Percentiles rank a stretch among this genome's conserved stretches.
These are phyloP conservation scores for Lithophane semibrunnea DNA, from an alignment of 2,888 invertebrate genomes.

Conservation along the genomic window DNA sequence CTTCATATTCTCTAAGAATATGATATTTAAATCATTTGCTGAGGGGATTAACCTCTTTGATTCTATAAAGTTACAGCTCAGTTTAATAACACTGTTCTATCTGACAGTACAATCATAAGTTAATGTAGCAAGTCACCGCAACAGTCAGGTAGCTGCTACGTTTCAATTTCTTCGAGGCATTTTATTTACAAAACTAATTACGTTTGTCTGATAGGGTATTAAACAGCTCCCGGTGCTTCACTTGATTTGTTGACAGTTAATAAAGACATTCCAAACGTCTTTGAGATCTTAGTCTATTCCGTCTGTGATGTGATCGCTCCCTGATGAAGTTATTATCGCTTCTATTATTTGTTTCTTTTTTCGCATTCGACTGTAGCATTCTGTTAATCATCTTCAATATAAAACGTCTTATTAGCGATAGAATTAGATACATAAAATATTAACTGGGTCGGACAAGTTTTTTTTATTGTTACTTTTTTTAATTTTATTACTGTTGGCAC, in stretches of 20 bases:
- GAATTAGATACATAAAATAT: conserved; percentile 76
- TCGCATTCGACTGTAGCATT: conserved; percentile 73
- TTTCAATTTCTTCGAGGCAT: conserved; percentile 90
- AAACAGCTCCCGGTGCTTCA: conserved; percentile 85
- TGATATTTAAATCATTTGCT: conserved; percentile 42
- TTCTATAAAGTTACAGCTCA: conserved; percentile 57
- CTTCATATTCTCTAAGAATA: conserved; percentile 22
- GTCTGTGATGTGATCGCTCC: conserved; percentile 80
- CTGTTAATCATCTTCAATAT: conserved; percentile 72
- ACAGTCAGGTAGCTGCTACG: conserved; percentile 87
- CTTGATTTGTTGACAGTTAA: conserved; percentile 89
- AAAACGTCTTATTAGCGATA: conserved; percentile 74
- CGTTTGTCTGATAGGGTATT: conserved; percentile 89
- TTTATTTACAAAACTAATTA: conserved; percentile 91
- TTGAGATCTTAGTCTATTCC: conserved; percentile 82
- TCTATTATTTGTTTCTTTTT: conserved; percentile 68
- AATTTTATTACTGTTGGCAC: conserved; percentile 88
- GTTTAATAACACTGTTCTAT: conserved; percentile 71
- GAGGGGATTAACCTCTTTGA: conserved; percentile 63
- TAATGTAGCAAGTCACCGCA: conserved; percentile 87
- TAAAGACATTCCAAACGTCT: conserved; percentile 89
- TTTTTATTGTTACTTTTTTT: conserved; percentile 79
- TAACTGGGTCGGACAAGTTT: conserved; percentile 73
- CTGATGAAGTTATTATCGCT: conserved; percentile 79
- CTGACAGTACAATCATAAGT: conserved; percentile 77